Conservation (phyloP, 2,113 vertebrate species). For the Cichladusa arquata region DNA sequence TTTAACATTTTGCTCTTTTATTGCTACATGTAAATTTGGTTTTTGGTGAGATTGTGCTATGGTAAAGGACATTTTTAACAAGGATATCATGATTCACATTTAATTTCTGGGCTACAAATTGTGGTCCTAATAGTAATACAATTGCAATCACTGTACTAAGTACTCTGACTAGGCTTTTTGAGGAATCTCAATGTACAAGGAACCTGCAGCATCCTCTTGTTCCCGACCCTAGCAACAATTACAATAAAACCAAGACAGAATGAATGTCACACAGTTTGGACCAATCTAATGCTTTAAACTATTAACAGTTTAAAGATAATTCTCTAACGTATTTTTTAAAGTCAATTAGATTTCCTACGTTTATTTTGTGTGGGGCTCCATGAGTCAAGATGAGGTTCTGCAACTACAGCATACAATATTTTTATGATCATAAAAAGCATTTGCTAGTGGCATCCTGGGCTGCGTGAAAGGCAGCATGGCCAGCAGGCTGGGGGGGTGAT, state of each 20-base stretch:
- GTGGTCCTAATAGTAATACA: not conserved
- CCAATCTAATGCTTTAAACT: not conserved
- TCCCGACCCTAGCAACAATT: not conserved
- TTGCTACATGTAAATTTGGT: not conserved
- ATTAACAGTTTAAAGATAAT: not conserved
- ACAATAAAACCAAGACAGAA: not conserved
- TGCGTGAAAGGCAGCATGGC: not conserved
- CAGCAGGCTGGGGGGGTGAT: not conserved
- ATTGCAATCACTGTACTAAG: not conserved
- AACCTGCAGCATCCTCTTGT: not conserved
- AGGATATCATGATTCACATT: not conserved
- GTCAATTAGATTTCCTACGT: not conserved
- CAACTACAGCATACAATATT: not conserved
- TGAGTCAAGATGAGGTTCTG: not conserved
- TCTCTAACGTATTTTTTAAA: not conserved
- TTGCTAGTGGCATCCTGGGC: not conserved
- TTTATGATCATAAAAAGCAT: not conserved
- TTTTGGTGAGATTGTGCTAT: not conserved
- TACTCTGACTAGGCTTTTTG: not conserved
- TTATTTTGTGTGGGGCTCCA: not conserved
- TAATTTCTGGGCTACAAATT: not conserved
- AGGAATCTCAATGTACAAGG: not conserved
- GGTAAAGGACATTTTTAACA: not conserved
- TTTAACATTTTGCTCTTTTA: not conserved
- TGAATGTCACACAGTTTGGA: not conserved